Evolutionary conservation across 2,888 invertebrate genomes (phyloP), one percentile per base, ranked within the genome.

Genomic region (Aelia acuminata): DNA sequence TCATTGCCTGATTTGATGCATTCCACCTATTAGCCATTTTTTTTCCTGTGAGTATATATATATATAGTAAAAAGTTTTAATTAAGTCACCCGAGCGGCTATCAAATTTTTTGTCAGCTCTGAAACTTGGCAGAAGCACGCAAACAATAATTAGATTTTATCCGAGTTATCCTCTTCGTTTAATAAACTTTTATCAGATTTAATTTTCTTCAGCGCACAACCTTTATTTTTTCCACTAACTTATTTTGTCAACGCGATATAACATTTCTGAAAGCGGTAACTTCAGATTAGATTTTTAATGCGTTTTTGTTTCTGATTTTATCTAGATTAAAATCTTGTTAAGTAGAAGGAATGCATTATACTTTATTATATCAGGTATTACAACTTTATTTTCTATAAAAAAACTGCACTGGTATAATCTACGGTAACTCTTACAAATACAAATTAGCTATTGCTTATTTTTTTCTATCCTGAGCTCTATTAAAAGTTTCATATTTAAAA

Each of bases 131-230:
- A n/a, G 22, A 80, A 39, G 39, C 80, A 80, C 80, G 43, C 80
- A 80, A 80, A 80, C 80, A 80, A 80, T 80, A 80, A 80, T 80
- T 80, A 80, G 80, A 80, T 80, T 80, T 80, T 80, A 80, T 80
- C 80, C 43, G 11, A 80, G 80, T 80, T 80, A 80, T 80, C 43
- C 80, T 47, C n/a, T 43, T 43, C 80, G 39, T 80, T 43, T 80
- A 43, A 80, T 80, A 80, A 80, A 80, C 80, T 80, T 80, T 80
- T 80, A 80, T 80, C 80, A 80, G 80, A 80, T 80, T 80, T 80
- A 80, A 80, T 80, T 80, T 80, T 70, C 63, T 70, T 70, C 35
- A 15, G 35, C 57, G 18, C 35, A 35, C 15, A 35, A 70, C 63
- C 63, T 35, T 35, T 35, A 70, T 70, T 70, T 70, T 70, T 70